phyloP scores from a whole-genome alignment of 2,797 vertebrate genomes.

The Sphenodon punctatus region DNA sequence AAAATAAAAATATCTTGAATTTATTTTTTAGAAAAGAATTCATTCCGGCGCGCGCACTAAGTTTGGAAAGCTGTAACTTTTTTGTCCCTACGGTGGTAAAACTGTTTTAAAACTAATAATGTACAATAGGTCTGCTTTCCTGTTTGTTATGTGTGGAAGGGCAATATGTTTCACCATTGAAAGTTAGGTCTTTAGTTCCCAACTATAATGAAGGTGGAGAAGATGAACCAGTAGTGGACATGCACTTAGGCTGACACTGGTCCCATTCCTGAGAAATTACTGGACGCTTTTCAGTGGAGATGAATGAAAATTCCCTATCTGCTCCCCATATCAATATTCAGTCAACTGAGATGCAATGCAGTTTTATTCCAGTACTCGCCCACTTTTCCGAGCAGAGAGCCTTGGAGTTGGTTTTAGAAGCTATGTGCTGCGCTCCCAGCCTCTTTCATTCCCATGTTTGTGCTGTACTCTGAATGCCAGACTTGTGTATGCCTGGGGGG shows the following conservation, averaged over 20 bases:
- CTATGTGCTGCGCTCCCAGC: neutral
- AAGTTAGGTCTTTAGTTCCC: neutral
- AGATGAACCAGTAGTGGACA: neutral
- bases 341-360: neutral
- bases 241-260: neutral
- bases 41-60: neutral
- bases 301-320: rapidly evolving
- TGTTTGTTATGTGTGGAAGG: no score
- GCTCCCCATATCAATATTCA: neutral
- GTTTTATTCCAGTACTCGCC: conserved; percentile 17
- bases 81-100: conserved; percentile 18
- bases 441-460: neutral
- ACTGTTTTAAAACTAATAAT: neutral
- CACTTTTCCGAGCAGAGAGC: conserved; percentile 6
- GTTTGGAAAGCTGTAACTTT: neutral
- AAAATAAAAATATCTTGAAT: neutral
- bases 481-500: conserved; percentile 8
- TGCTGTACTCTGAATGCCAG: rapidly evolving
- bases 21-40: neutral
- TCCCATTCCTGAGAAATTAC: neutral
- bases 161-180: neutral
- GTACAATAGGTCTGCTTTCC: no score
- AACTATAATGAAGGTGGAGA: neutral
- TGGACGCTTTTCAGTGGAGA: neutral
- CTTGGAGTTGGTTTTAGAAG: neutral